These are phyloP conservation scores for Hofmannophila pseudospretella DNA, from an alignment of 2,888 invertebrate genomes.

Conservation along the genomic window DNA sequence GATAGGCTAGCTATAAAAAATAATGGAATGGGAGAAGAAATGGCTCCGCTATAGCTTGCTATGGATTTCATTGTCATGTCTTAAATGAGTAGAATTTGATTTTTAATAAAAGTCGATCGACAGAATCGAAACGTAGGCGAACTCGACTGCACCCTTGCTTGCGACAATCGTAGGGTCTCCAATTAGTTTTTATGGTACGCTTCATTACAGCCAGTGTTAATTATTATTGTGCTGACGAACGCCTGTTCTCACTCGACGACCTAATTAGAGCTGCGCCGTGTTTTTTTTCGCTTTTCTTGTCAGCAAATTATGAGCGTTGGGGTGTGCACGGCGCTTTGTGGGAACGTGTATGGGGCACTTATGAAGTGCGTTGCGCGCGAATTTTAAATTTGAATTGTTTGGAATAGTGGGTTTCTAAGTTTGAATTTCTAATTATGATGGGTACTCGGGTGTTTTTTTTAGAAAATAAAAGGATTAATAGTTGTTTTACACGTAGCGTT, in stretches of 20 bases:
- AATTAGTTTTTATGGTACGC: constrained; percentile 75
- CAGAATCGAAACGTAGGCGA: constrained; percentile 31
- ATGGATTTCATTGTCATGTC: too few relatives aligned
- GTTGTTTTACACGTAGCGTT: too few relatives aligned
- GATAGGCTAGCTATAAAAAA: too few relatives aligned
- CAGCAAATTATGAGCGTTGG: constrained; percentile 20
- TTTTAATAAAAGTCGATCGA: too few relatives aligned
- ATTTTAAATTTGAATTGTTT: constrained; percentile 28
- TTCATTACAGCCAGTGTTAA: constrained; percentile 76
- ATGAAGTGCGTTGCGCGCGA: constrained; percentile 25
- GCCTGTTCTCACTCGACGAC: constrained; percentile 71
- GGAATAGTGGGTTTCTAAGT: constrained; percentile 16
- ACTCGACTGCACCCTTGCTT: constrained; percentile 37
- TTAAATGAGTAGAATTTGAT: too few relatives aligned
- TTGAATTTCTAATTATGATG: not conserved
- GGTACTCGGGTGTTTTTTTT: not conserved
- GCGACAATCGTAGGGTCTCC: constrained; percentile 58
- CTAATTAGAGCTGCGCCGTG: constrained; percentile 66
- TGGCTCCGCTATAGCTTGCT: too few relatives aligned
- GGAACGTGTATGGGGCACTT: constrained; percentile 40
- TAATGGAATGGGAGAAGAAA: too few relatives aligned
- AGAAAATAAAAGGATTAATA: too few relatives aligned
- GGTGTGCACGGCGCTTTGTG: constrained; percentile 28
- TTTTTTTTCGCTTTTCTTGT: constrained; percentile 44
- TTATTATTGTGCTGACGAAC: constrained; percentile 75